phyloP scores from a whole-genome alignment of 2,113 vertebrate genomes.

The Zapus hudsonius region DNA sequence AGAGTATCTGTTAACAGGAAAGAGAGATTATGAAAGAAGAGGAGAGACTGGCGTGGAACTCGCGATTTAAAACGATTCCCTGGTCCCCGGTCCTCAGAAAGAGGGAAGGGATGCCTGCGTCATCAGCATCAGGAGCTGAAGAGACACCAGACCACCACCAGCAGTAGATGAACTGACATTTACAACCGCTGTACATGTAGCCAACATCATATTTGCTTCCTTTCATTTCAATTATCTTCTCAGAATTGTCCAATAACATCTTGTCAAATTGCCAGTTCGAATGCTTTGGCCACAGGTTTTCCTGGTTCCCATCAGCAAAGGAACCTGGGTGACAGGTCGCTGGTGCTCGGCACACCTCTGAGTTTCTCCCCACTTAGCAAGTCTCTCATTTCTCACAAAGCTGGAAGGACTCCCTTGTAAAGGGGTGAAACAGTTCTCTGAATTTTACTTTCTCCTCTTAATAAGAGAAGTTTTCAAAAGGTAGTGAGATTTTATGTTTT shows the following conservation, averaged over 20 bases:
- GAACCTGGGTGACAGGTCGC: neutral
- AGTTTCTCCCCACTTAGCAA: neutral
- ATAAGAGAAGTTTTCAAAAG: neutral
- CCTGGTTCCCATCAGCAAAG: neutral
- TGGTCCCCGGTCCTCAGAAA: neutral
- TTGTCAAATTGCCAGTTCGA: conserved; percentile 7
- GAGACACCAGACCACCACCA: neutral
- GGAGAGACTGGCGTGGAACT: neutral
- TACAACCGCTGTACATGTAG: no score
- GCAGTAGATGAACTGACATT: neutral
- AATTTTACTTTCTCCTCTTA: neutral
- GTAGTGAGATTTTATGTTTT: no score
- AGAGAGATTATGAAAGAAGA: neutral
- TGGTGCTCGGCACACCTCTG: neutral
- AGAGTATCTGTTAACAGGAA: neutral
- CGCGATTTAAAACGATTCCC: neutral
- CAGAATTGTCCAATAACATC: neutral
- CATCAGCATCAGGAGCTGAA: neutral
- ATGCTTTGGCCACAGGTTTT: neutral
- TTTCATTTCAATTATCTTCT: neutral
- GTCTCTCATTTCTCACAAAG: neutral
- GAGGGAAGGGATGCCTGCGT: neutral
- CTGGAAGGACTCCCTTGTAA: neutral
- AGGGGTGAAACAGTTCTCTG: neutral
- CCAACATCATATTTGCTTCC: conserved; percentile 4